A percentile compares a stretch with the other conserved stretches of the same genome.
These are phyloP conservation scores for Tenthredo amoena DNA, from an alignment of 2,888 invertebrate genomes.

Conservation along the genomic window DNA sequence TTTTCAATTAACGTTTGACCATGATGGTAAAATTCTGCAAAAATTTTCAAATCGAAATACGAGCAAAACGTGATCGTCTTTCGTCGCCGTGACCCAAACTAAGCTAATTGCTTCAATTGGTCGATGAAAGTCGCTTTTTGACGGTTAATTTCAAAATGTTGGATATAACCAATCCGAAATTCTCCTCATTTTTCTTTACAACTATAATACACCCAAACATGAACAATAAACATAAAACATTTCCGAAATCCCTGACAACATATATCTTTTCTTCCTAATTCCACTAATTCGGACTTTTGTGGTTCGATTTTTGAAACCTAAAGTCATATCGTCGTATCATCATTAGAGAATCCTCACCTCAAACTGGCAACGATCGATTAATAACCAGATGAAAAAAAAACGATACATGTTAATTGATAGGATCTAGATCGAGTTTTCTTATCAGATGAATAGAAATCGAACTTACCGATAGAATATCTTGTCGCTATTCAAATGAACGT, in stretches of 20 bases:
- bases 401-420: neutral
- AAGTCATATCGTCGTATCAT: neutral
- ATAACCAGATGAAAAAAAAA: neutral
- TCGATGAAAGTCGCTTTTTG: neutral
- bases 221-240: neutral
- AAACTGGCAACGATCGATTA: neutral
- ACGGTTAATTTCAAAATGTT: neutral
- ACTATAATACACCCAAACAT: neutral
- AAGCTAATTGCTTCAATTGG: slow-evolving; percentile 7
- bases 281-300: neutral
- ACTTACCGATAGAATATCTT: slow-evolving; percentile 69
- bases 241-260: neutral
- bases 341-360: neutral
- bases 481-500: slow-evolving; percentile 64
- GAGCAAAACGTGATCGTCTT: neutral
- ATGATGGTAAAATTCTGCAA: neutral
- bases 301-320: neutral
- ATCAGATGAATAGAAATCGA: slow-evolving; percentile 5
- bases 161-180: neutral
- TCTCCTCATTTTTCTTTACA: neutral
- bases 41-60: neutral
- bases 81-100: neutral
- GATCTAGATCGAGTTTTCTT: neutral
- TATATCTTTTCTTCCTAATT: neutral
- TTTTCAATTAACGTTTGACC: neutral